Evolutionary conservation across 2,797 vertebrate species (phyloP).

Genomic region (Lemur catta): DNA sequence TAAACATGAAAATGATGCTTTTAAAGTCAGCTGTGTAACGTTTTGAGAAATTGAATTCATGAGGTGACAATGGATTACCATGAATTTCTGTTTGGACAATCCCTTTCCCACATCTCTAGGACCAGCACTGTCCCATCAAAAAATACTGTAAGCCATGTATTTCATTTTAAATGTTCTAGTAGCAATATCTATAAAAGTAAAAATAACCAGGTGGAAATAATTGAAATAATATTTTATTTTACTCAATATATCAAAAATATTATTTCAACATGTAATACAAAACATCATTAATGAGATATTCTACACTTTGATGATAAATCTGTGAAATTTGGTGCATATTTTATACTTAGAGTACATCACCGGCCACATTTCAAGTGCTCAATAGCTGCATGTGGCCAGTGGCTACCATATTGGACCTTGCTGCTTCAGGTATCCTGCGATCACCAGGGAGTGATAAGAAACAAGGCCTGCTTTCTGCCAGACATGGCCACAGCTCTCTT

Average conservation of each 20-base stretch:
- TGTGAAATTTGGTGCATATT: neutral
- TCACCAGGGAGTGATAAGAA: rapidly evolving
- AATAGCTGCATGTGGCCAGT: neutral
- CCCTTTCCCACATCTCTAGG: neutral
- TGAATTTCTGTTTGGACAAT: neutral
- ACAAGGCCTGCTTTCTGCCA: neutral
- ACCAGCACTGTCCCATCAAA: neutral
- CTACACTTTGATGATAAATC: neutral
- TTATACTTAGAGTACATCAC: rapidly evolving
- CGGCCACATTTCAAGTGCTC: neutral
- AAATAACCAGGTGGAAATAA: neutral
- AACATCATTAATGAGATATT: neutral
- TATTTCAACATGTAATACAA: neutral
- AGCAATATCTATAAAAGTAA: neutral
- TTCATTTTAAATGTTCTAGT: neutral
- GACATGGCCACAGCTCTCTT: neutral
- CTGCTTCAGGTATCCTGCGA: neutral
- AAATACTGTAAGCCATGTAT: neutral
- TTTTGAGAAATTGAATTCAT: neutral
- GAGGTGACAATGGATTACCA: neutral
- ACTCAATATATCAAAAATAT: neutral
- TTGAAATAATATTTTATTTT: neutral
- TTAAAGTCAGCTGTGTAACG: neutral
- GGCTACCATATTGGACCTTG: rapidly evolving
- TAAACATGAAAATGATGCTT: neutral